Evolutionary conservation across 2,113 vertebrate genomes (phyloP).

Genomic region (Ammodytes marinus): DNA sequence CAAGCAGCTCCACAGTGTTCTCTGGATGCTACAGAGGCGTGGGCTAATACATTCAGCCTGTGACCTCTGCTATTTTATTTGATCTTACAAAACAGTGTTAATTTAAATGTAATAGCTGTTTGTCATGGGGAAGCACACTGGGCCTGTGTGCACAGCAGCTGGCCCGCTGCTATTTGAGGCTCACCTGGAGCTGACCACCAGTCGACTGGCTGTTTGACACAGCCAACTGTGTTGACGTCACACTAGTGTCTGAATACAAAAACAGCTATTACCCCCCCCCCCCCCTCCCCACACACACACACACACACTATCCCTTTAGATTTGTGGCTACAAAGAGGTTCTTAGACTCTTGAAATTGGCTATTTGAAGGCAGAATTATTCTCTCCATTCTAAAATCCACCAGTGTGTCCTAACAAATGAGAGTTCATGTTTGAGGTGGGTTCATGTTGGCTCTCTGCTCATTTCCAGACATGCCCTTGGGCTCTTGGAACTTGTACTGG

Average conservation of each 20-base stretch:
- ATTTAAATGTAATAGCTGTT: constrained; percentile 76
- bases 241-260: constrained; percentile 11
- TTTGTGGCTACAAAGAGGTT: constrained; percentile 1
- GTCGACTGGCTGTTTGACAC: constrained; percentile 26
- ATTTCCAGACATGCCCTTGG: not conserved
- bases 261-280: too few relatives aligned
- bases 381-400: not conserved
- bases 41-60: constrained; percentile 64
- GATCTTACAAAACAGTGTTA: constrained; percentile 72
- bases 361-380: constrained; percentile 6
- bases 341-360: not conserved
- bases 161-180: constrained; percentile 40
- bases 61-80: constrained; percentile 72
- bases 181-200: constrained; percentile 41
- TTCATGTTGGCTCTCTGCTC: not conserved
- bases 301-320: not conserved
- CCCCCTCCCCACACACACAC: too few relatives aligned
- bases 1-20: constrained; percentile 58
- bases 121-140: constrained; percentile 67
- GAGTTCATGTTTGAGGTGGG: not conserved
- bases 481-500: not conserved
- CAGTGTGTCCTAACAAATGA: not conserved
- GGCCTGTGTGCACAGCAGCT: constrained; percentile 47
- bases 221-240: constrained; percentile 31
- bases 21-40: constrained; percentile 57